Conservation (phyloP, 2,888 invertebrate species). For the Hedychridium roseum region DNA sequence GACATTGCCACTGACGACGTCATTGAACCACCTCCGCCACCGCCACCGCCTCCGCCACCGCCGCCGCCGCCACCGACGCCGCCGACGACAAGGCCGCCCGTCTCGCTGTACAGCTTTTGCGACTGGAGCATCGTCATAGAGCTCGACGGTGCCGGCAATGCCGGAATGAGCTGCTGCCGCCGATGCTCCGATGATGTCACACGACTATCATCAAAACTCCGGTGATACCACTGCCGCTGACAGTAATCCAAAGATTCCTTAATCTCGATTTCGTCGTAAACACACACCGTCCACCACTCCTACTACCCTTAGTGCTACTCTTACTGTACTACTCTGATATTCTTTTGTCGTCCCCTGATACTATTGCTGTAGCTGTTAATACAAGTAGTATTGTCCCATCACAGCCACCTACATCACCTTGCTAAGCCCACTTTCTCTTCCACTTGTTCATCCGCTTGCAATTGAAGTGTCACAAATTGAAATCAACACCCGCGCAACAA, state of each 20-base stretch:
- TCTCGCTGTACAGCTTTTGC: constrained; percentile 61
- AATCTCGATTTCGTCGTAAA: constrained; percentile 24
- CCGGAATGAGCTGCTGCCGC: constrained; percentile 36
- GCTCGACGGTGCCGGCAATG: constrained; percentile 32
- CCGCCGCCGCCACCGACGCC: constrained; percentile 57
- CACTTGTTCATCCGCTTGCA: too few species aligned
- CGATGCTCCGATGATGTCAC: too few species aligned
- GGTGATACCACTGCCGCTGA: constrained; percentile 38
- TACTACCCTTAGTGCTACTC: too few species aligned
- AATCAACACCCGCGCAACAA: too few species aligned
- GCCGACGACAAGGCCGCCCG: constrained; percentile 53
- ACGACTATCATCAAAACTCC: constrained; percentile 45
- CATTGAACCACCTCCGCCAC: constrained; percentile 58
- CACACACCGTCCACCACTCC: too few species aligned
- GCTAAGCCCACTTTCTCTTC: too few species aligned
- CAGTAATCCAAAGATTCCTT: constrained; percentile 33
- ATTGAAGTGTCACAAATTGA: too few species aligned
- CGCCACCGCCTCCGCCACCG: constrained; percentile 55
- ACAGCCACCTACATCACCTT: too few species aligned
- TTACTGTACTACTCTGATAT: too few species aligned
- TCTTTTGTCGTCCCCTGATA: too few species aligned
- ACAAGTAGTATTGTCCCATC: too few species aligned
- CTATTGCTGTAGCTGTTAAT: too few species aligned
- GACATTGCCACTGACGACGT: constrained; percentile 58
- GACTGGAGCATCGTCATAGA: constrained; percentile 63